Conservation (phyloP, 2,888 invertebrate species). For the Tetragonula carbonaria region DNA sequence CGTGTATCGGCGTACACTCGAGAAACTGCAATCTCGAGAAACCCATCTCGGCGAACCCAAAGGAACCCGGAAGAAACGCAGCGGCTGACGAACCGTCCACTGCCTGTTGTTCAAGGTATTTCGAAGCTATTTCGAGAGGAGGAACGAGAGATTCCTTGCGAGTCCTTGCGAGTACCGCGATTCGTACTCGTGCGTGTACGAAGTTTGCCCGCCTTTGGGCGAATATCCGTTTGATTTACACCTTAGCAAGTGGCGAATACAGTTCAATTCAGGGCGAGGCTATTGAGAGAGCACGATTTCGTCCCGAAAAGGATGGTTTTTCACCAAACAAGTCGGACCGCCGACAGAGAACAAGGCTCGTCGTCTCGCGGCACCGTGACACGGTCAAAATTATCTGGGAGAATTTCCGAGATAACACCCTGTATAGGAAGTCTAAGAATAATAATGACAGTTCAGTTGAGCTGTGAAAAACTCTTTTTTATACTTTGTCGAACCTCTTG, state of each 20-base stretch:
- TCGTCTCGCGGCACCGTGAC: conserved; percentile 16
- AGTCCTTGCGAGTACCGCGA: conserved; percentile 7
- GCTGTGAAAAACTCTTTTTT: no score
- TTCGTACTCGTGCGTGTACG: conserved; percentile 34
- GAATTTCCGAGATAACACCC: no score
- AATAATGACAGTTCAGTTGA: no score
- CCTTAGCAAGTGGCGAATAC: conserved; percentile 36
- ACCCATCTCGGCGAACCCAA: no score
- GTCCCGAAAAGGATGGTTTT: conserved; percentile 60
- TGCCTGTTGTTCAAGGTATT: neutral
- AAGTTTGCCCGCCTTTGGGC: conserved; percentile 42
- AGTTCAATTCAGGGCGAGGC: conserved; percentile 46
- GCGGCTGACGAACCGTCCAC: neutral
- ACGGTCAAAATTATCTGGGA: neutral
- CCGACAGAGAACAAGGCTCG: conserved; percentile 43
- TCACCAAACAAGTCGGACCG: conserved; percentile 50
- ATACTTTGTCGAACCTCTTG: no score
- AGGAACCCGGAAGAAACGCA: neutral
- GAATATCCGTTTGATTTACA: conserved; percentile 61
- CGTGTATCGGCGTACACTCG: neutral
- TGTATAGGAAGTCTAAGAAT: no score
- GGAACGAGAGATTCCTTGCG: conserved; percentile 5
- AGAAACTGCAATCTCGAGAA: neutral
- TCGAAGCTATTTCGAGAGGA: neutral
- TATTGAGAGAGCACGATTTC: conserved; percentile 52